Conservation (phyloP, 2,888 invertebrate genomes). For the Drosophila ochracea region DNA sequence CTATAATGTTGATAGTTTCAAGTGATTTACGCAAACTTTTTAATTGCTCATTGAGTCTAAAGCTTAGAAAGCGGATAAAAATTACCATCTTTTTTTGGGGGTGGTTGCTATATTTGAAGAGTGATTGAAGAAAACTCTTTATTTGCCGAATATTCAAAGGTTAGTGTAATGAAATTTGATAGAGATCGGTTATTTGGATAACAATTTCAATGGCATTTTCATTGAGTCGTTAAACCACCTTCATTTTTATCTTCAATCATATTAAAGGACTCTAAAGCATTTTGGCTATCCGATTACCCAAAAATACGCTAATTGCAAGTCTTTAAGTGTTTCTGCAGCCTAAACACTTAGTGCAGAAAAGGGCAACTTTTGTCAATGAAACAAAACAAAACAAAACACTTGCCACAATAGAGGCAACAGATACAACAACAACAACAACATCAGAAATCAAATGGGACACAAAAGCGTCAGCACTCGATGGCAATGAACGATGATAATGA, state of each 20-base stretch:
- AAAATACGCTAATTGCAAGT: not conserved
- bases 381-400: constrained; percentile 24
- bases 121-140: not conserved
- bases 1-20: constrained; percentile 55
- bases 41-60: constrained; percentile 38
- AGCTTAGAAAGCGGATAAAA: not conserved
- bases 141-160: no score
- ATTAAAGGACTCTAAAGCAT: not conserved
- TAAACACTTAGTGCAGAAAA: not conserved
- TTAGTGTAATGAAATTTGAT: not conserved
- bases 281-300: not conserved
- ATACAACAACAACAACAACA: not conserved
- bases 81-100: not conserved
- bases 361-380: constrained; percentile 33
- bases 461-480: constrained; percentile 40
- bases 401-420: constrained; percentile 19
- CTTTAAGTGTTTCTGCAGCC: not conserved
- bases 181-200: not conserved
- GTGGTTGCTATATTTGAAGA: not conserved
- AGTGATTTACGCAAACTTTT: constrained; percentile 54
- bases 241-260: not conserved
- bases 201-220: not conserved
- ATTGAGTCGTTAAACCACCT: not conserved
- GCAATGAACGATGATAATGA: constrained; percentile 30
- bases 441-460: constrained; percentile 1